Evolutionary conservation across 2,888 invertebrate species (phyloP).

Genomic region (Periphyllus acericola): DNA sequence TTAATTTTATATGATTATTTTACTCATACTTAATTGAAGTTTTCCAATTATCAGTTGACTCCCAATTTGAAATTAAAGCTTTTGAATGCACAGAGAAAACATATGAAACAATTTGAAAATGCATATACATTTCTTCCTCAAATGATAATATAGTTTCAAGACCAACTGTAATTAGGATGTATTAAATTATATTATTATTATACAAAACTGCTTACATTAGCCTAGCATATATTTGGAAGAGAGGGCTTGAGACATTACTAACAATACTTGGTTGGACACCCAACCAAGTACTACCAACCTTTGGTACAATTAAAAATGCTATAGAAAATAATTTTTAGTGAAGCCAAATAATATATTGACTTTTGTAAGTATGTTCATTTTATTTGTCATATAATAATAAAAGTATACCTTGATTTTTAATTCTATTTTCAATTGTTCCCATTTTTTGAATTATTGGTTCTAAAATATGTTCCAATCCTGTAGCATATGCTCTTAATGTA

Average conservation of each 20-base stretch:
- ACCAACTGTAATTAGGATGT: background rate
- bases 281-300: background rate
- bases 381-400: background rate
- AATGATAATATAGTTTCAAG: slow-evolving; percentile 46
- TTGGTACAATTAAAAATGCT: background rate
- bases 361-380: no score
- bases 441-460: slow-evolving; percentile 49
- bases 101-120: slow-evolving; percentile 52
- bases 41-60: slow-evolving; percentile 39
- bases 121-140: slow-evolving; percentile 53
- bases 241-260: no score
- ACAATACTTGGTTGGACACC: background rate
- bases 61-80: slow-evolving; percentile 51
- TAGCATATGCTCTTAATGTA: slow-evolving; percentile 54
- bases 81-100: slow-evolving; percentile 43
- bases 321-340: background rate
- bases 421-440: slow-evolving; percentile 41
- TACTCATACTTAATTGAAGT: slow-evolving; percentile 36
- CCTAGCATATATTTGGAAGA: no score
- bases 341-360: background rate
- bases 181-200: background rate
- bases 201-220: background rate
- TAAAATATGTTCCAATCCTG: slow-evolving; percentile 49
- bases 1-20: background rate
- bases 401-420: slow-evolving; percentile 39